A percentile compares a stretch with the other conserved stretches of the same genome.
phyloP scores from a whole-genome alignment of 2,888 invertebrate species.

The Hydraecia micacea region DNA sequence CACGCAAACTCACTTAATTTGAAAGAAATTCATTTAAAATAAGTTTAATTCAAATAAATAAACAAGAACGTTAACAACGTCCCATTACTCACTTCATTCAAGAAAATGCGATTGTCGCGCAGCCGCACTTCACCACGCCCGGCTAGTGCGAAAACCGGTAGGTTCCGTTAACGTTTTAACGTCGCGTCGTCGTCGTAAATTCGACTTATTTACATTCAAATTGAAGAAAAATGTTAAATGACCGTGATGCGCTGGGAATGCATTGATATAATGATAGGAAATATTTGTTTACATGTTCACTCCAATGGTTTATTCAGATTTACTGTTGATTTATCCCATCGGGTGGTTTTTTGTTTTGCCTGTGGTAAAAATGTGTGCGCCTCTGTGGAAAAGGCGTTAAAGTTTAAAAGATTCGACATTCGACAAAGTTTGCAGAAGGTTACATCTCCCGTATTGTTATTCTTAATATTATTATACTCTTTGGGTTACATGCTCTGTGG shows the following conservation, averaged over 20 bases:
- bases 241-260: not conserved
- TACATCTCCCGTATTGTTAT: no score
- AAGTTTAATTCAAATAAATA: conserved; percentile 76
- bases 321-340: not conserved
- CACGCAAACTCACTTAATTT: conserved; percentile 50
- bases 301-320: not conserved
- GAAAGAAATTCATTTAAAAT: conserved; percentile 71
- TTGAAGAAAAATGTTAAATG: not conserved
- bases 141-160: conserved; percentile 77
- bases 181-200: conserved; percentile 30
- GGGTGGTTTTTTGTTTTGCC: not conserved
- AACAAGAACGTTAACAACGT: conserved; percentile 81
- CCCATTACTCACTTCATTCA: conserved; percentile 83
- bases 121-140: conserved; percentile 89
- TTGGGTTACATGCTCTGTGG: no score
- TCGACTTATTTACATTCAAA: not conserved
- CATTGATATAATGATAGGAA: not conserved
- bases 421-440: not conserved
- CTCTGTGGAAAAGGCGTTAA: not conserved
- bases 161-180: conserved; percentile 56
- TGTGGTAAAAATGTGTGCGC: conserved; percentile 8
- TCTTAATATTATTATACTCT: no score
- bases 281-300: not conserved
- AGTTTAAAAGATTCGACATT: not conserved
- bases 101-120: conserved; percentile 81